Conservation (phyloP, 2,888 invertebrate species). For the Colletes collaris region DNA sequence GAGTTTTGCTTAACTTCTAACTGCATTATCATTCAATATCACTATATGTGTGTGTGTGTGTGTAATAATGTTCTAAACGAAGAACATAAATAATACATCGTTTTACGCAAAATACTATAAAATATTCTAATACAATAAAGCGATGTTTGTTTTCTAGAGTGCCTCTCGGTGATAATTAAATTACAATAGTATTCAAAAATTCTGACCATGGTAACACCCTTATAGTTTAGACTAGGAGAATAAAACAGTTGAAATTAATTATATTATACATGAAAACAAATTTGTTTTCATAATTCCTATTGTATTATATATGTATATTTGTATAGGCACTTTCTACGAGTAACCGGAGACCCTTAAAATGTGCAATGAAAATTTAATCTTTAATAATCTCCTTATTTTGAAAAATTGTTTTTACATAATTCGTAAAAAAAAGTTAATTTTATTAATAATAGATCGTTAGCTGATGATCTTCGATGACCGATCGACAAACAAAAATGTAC, state of each 20-base stretch:
- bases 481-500: slow-evolving; percentile 29
- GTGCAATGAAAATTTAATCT: slow-evolving; percentile 38
- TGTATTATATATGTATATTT: slow-evolving; percentile 60
- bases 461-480: slow-evolving; percentile 1
- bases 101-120: slow-evolving; percentile 20
- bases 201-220: slow-evolving; percentile 72
- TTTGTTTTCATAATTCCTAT: slow-evolving; percentile 57
- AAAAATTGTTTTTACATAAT: slow-evolving; percentile 31
- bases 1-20: slow-evolving; percentile 61
- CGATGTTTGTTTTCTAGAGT: slow-evolving; percentile 32
- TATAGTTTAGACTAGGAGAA: slow-evolving; percentile 67
- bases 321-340: slow-evolving; percentile 82
- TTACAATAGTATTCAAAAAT: slow-evolving; percentile 44
- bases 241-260: slow-evolving; percentile 40
- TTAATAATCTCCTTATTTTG: slow-evolving; percentile 33
- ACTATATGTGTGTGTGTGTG: slow-evolving; percentile 29
- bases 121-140: slow-evolving; percentile 33
- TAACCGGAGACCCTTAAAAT: slow-evolving; percentile 70
- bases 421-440: slow-evolving; percentile 17
- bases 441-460: slow-evolving; percentile 24
- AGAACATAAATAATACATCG: slow-evolving; percentile 31
- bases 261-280: slow-evolving; percentile 21
- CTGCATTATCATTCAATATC: slow-evolving; percentile 53
- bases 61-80: slow-evolving; percentile 35
- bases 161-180: slow-evolving; percentile 24